phyloP scores from a whole-genome alignment of 2,888 invertebrate species.

The Heliconius aoede region DNA sequence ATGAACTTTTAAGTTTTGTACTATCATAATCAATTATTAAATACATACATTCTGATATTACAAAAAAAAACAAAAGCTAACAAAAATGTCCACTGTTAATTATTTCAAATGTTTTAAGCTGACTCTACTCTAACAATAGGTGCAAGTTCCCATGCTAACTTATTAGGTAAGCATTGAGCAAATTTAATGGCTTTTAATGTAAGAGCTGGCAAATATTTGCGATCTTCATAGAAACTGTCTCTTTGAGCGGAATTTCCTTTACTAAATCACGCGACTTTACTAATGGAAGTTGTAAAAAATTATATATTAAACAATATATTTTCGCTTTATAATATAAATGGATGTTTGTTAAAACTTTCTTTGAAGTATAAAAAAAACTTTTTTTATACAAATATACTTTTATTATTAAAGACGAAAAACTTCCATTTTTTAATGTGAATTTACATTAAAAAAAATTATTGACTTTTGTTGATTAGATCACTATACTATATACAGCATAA shows the following conservation, averaged over 20 bases:
- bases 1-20: not conserved
- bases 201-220: slow-evolving; percentile 39
- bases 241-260: slow-evolving; percentile 43
- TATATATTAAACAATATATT: too few species aligned
- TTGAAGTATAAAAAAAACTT: too few species aligned
- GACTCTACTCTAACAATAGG: slow-evolving; percentile 48
- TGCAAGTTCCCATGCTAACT: slow-evolving; percentile 51
- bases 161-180: slow-evolving; percentile 44
- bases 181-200: slow-evolving; percentile 41
- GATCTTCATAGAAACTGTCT: slow-evolving; percentile 48
- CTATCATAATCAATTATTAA: not conserved
- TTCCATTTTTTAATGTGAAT: too few species aligned
- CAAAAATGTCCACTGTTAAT: not conserved
- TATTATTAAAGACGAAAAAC: too few species aligned
- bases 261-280: slow-evolving; percentile 31
- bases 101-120: slow-evolving; percentile 29
- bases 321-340: too few species aligned
- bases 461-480: not conserved
- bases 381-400: too few species aligned
- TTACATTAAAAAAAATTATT: too few species aligned
- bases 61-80: not conserved
- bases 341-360: too few species aligned
- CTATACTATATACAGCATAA: not conserved
- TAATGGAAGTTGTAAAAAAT: too few species aligned
- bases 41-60: not conserved